A percentile compares a stretch with the other conserved stretches of the same genome.
phyloP scores from a whole-genome alignment of 2,113 vertebrate genomes.

The Candoia aspera region DNA sequence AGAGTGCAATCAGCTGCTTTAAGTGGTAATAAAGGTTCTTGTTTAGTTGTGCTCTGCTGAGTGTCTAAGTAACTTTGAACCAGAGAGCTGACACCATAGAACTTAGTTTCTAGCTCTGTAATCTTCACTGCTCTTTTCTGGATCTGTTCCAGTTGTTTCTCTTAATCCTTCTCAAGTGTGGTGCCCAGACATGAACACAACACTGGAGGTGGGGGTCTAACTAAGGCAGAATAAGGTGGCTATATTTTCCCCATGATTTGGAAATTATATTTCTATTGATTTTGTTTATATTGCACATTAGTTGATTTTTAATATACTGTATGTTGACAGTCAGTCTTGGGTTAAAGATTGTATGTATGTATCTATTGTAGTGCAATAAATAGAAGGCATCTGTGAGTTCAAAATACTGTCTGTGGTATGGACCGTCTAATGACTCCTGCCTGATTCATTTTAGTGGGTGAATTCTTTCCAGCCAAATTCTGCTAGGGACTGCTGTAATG shows the following conservation, averaged over 20 bases:
- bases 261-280: background rate
- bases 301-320: background rate
- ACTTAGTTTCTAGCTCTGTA: background rate
- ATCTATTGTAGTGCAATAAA: background rate
- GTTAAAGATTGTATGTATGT: background rate
- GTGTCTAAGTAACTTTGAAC: background rate
- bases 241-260: background rate
- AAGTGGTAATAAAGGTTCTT: background rate
- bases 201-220: background rate
- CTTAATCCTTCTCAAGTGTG: background rate
- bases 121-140: background rate
- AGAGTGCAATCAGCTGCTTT: background rate
- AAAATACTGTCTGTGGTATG: background rate
- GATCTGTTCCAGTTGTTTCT: background rate
- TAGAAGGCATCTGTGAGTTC: background rate
- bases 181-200: background rate
- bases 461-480: background rate
- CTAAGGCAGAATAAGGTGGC: background rate
- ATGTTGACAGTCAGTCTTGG: background rate
- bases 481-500: background rate
- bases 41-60: background rate
- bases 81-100: background rate
- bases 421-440: background rate
- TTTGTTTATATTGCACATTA: background rate
- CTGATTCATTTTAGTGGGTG: background rate